phyloP scores from a whole-genome alignment of 2,113 vertebrate species.

The Bothrops jararaca region DNA sequence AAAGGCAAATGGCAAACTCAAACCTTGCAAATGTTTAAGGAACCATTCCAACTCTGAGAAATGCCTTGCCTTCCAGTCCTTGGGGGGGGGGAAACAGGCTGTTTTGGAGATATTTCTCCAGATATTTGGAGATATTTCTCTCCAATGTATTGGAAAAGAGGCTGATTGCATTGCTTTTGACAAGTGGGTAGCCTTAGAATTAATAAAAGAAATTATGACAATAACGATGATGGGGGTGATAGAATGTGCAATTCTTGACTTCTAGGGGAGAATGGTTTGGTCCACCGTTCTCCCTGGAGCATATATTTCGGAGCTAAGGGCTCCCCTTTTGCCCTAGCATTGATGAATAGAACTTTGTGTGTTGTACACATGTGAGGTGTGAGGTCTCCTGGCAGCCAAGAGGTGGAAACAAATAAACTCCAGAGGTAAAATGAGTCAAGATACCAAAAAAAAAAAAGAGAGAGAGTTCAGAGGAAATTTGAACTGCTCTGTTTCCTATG shows the following conservation, averaged over 20 bases:
- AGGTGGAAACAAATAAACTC: background rate
- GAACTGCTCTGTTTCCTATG: conserved; percentile 12
- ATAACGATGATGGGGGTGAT: rapidly evolving
- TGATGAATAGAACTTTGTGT: background rate
- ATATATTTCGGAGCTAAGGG: no score
- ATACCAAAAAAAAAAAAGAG: background rate
- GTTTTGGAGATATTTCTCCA: no score
- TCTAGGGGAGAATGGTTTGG: no score
- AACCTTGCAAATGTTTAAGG: background rate
- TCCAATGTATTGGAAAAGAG: background rate
- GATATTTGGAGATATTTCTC: background rate
- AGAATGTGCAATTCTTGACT: no score
- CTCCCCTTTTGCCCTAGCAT: no score
- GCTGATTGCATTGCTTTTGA: background rate
- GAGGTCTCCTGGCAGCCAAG: background rate
- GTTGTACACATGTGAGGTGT: background rate
- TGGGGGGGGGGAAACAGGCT: no score
- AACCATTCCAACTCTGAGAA: background rate
- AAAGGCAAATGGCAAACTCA: background rate
- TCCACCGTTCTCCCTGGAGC: no score
- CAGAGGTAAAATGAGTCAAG: background rate
- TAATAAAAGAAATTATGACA: background rate
- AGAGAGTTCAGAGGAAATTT: conserved; percentile 4
- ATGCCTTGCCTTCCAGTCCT: background rate
- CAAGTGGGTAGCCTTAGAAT: background rate